Evolutionary conservation across 2,113 vertebrate species (phyloP), one percentile per base, ranked within the genome.

Genomic region (Jaculus jaculus): DNA sequence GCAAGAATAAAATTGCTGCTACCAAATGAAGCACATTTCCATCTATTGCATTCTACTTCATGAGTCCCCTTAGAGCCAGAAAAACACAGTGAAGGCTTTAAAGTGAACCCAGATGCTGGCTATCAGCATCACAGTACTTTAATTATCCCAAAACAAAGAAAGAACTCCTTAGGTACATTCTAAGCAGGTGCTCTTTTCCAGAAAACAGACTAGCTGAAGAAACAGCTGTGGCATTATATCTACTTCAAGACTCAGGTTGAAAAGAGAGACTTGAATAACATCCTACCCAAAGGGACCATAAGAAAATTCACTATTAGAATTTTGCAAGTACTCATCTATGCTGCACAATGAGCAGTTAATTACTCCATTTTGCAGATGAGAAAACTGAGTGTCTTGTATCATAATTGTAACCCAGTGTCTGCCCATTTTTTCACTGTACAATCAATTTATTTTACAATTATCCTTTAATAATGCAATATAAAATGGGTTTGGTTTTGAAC

Each of bases 101-200:
- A 92, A 96, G 93, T 74, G 86, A 90, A 89, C 95, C 96, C 95
- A 97, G 97, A 97, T 97, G 97, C 96, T 92, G 78, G 47, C 80
- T 60, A 84, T 94, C 90, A 84, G 88, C 66, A 63, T 17, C 13
- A 42, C 88, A 75, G 80, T 63, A 63, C 79, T 95, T 95, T 97
- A 96, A 95, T 96, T 94, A 94, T 96, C 83, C 92, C 71, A 91
- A 86, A 95, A 88, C 95, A 96, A 97, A 97, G 85, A 90, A 94
- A 87, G 23, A 88, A 89, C 90, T 97, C 96, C 95, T 96, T 94
- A 84, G 96, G 96, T 96, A 74, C 77, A 68, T 65, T 91, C 93
- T 81, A 92, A 93, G 82, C 94, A 97, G 97, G 97, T 96, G 96
- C 95, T 95, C 74, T 69, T 92, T 90, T 74, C 78, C 61, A 87